Percentiles rank a stretch among this genome's conserved stretches.
Conservation (phyloP, 2,888 invertebrate genomes). For the Diabrotica balteata region DNA sequence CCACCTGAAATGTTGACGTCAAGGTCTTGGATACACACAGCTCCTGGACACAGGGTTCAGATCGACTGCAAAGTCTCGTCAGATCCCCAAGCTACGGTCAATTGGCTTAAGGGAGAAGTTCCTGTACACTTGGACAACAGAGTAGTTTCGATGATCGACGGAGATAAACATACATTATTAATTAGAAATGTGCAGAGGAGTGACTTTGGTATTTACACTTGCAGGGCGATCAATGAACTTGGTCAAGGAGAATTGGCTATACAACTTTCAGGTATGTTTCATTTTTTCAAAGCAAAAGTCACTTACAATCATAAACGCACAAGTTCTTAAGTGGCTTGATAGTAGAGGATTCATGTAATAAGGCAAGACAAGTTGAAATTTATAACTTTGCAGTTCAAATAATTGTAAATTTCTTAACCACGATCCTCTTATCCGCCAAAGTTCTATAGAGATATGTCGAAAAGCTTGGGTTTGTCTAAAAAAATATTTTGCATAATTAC, state of each 20-base stretch:
- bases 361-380: too few species aligned
- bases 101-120: slow-evolving; percentile 72
- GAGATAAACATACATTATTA: slow-evolving; percentile 69
- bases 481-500: too few species aligned
- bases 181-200: slow-evolving; percentile 71
- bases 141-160: slow-evolving; percentile 60
- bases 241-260: slow-evolving; percentile 76
- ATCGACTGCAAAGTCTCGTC: slow-evolving; percentile 74
- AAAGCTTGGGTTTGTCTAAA: too few species aligned
- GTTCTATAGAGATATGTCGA: too few species aligned
- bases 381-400: too few species aligned
- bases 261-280: slow-evolving; percentile 71
- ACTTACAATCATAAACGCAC: too few species aligned
- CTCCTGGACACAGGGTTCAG: slow-evolving; percentile 73
- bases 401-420: too few species aligned
- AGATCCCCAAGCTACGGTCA: slow-evolving; percentile 71
- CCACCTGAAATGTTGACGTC: slow-evolving; percentile 74
- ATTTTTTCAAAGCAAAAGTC: neutral
- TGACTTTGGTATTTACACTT: slow-evolving; percentile 82
- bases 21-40: slow-evolving; percentile 76
- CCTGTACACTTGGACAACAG: slow-evolving; percentile 62
- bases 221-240: slow-evolving; percentile 76
- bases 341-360: too few species aligned
- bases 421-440: too few species aligned
- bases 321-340: too few species aligned